Evolutionary conservation across 2,888 invertebrate genomes (phyloP), one percentile per base, ranked within the genome.

Genomic region (Tipula lateralis): DNA sequence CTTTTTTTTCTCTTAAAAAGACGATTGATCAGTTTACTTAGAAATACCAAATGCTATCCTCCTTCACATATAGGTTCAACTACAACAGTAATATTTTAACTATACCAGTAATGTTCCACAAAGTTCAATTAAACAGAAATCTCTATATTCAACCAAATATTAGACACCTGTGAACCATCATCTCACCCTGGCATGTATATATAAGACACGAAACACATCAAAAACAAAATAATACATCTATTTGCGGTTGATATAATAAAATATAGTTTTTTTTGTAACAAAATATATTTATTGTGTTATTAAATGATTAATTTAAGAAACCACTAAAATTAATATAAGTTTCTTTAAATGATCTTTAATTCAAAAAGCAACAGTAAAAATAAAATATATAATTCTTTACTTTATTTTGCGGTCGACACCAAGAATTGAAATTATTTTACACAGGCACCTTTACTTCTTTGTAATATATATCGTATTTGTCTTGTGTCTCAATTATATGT

Each of bases 291-390:
- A 24, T 66, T 66, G 24, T 66, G 24, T 24, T 66, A 24, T 24
- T 66, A 66, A 66, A 66, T 66, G 66, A 66, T 66, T 66, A 66
- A 66, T 66, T 66, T 66, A 66, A 24, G 24, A 66, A 66, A 66
- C 66, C 66, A 24, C 66, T 24, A 66, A 66, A 66, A 66, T 24
- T 66, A 66, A 12, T 66, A 19, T 66, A 66, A 66, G 24, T 66
- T 24, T 24, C 24, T 66, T 66, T 66, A 24, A 66, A 66, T 66
- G 24, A 24, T 66, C 9, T 44, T 44, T 44, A 44, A 44, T 44
- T 44, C 44, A 66, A 66, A 66, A 66, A 16, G 16, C 1, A 50
- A 50, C 44, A 50, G 44, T 16, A 66, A 9, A 66, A 66, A 66
- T 24, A 12, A 66, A 24, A 66, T 24, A 24, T 66, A 24, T 9